Evolutionary conservation across 2,797 vertebrate genomes (phyloP), one percentile per base, ranked within the genome.

Genomic region (Rallus crepitans): DNA sequence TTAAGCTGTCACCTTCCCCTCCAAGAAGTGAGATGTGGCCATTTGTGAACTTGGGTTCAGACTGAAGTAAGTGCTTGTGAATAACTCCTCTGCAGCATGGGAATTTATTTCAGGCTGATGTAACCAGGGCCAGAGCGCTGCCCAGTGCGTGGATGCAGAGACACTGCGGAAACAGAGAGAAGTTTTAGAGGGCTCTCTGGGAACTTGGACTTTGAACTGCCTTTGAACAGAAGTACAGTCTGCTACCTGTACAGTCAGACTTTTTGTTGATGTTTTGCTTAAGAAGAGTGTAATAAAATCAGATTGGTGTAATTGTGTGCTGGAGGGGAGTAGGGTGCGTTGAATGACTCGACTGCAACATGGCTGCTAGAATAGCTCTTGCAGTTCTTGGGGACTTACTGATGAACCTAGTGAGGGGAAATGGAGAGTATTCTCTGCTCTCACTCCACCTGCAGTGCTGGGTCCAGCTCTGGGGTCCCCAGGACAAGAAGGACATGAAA

Each of bases 1-100:
- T 79, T 86, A 72, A 94, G 61, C 33, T 89, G 53, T 86, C 50
- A n/a, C 72, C n/a, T 73, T 92, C 55, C 28, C 48, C 71, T 76
- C 52, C 39, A 31, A 35, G 30, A 37, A 80, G 42, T 69, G 84
- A 86, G 73, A 31, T 12, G 37, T 82, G 71, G 48, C 60, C 16
- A 2, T 68, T 85, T 45, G 57, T 76, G 87, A 93, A 45, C 68
- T 65, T 71, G 70, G 55, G 30, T 65, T 92, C 65, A 42, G 37
- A 12, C 79, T 64, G 84, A 47, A 57, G 17, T 18, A 50, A 48
- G 20, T 52, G 66, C 21, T 95, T 53, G n/a, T 3, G 6, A 68
- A 11, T 33, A 83, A 60, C 37, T 82, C n/a, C 42, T 63, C 61
- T 31, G 17, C 33, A 86, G 37, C n/a, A 33, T 0, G 25, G 37